Conservation (phyloP, 2,797 vertebrate species). For the Psittacula derbiana region DNA sequence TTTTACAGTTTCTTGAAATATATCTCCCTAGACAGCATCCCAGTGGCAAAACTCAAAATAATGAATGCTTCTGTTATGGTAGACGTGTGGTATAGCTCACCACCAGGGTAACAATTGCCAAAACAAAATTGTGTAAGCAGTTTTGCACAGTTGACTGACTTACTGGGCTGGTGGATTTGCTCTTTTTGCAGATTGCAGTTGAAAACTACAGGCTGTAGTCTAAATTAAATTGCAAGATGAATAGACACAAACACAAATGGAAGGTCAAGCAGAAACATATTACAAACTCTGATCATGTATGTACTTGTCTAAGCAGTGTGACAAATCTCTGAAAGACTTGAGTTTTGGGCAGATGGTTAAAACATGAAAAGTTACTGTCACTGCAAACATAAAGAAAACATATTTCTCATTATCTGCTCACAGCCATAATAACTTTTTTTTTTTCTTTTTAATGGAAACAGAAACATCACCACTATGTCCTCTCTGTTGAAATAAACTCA, state of each 20-base stretch:
- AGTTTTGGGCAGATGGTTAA: not conserved
- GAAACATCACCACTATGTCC: not conserved
- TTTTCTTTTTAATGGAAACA: not conserved
- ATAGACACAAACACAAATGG: not conserved
- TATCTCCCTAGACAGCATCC: not conserved
- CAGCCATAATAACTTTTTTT: not conserved
- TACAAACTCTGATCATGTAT: not conserved
- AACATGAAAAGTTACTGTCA: not conserved
- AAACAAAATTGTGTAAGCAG: not conserved
- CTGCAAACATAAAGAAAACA: not conserved
- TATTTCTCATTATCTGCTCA: not conserved
- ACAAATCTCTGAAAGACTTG: not conserved
- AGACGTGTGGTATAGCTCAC: not conserved
- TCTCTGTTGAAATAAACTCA: not conserved
- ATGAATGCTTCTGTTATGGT: not conserved
- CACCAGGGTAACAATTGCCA: not conserved
- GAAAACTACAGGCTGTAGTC: not conserved
- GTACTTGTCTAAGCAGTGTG: rapidly evolving
- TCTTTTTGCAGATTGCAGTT: not conserved
- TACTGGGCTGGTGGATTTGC: not conserved
- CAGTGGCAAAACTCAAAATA: not conserved
- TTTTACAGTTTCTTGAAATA: not conserved
- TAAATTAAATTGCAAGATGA: not conserved
- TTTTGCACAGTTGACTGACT: not conserved
- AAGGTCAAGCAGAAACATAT: not conserved